A percentile compares a stretch with the other conserved stretches of the same genome.
Conservation (phyloP, 2,888 invertebrate genomes). For the Meta bourneti region DNA sequence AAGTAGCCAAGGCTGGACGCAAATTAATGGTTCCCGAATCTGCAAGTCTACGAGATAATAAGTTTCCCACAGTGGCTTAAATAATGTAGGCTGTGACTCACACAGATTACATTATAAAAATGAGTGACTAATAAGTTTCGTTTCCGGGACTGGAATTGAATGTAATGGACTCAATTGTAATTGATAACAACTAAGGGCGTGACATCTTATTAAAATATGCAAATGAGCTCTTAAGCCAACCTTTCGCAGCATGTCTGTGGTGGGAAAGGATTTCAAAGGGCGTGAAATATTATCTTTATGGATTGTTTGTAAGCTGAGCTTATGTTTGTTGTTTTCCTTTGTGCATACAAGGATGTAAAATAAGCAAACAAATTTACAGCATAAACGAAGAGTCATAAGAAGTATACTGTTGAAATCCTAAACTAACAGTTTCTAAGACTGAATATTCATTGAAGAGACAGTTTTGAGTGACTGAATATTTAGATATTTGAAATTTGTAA, state of each 20-base stretch:
- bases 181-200: conserved; percentile 29
- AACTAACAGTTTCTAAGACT: too few relatives aligned
- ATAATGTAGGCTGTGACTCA: neutral
- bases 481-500: too few relatives aligned
- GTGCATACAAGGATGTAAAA: too few relatives aligned
- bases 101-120: neutral
- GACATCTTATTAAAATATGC: conserved; percentile 48
- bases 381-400: too few relatives aligned
- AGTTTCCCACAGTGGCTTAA: neutral
- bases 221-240: conserved; percentile 27
- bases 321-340: too few relatives aligned
- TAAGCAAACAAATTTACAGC: too few relatives aligned
- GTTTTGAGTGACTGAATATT: too few relatives aligned
- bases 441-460: too few relatives aligned
- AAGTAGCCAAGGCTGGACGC: neutral
- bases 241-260: neutral
- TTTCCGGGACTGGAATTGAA: neutral
- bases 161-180: neutral
- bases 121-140: conserved; percentile 27
- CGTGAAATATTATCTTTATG: too few relatives aligned
- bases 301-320: too few relatives aligned
- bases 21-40: neutral
- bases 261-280: neutral
- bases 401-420: too few relatives aligned
- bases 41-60: neutral